These are phyloP conservation scores for Fragum sueziense DNA, from an alignment of 2,888 invertebrate species.

Conservation along the genomic window DNA sequence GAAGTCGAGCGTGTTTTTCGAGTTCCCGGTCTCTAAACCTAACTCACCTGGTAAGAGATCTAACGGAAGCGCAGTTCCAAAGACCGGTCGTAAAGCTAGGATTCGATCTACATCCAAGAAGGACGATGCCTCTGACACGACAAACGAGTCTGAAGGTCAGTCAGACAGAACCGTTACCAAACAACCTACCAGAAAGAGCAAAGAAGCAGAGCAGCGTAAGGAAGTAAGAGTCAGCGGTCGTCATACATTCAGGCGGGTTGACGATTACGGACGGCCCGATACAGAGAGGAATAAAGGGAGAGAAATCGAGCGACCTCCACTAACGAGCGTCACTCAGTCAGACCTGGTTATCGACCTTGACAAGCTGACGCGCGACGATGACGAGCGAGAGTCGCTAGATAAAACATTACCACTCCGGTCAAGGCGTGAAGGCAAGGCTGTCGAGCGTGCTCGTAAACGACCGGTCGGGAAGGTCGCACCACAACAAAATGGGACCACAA, in stretches of 20 bases:
- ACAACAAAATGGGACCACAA: neutral
- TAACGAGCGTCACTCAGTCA: slow-evolving; percentile 26
- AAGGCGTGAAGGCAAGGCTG: slow-evolving; percentile 41
- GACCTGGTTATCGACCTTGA: slow-evolving; percentile 45
- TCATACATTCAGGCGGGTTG: slow-evolving; percentile 50
- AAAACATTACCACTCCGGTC: slow-evolving; percentile 18
- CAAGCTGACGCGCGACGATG: slow-evolving; percentile 19
- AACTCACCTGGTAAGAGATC: slow-evolving; percentile 30
- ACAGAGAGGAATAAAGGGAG: slow-evolving; percentile 29
- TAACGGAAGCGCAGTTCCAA: slow-evolving; percentile 22
- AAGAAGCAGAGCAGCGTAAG: neutral
- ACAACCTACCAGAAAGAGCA: neutral
- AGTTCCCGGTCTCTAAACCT: slow-evolving; percentile 40
- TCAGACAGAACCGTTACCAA: slow-evolving; percentile 16
- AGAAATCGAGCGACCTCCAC: slow-evolving; percentile 47
- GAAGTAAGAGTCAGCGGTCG: slow-evolving; percentile 35
- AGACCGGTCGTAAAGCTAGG: slow-evolving; percentile 30
- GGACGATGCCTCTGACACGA: slow-evolving; percentile 50
- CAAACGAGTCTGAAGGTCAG: slow-evolving; percentile 30
- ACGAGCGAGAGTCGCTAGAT: slow-evolving; percentile 32
- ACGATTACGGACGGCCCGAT: slow-evolving; percentile 33
- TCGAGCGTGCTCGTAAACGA: slow-evolving; percentile 40
- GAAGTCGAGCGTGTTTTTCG: slow-evolving; percentile 55
- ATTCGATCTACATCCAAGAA: slow-evolving; percentile 23
- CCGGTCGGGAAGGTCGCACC: slow-evolving; percentile 44